These are phyloP conservation scores for Entelurus aequoreus DNA, from an alignment of 2,113 vertebrate species.

Conservation along the genomic window DNA sequence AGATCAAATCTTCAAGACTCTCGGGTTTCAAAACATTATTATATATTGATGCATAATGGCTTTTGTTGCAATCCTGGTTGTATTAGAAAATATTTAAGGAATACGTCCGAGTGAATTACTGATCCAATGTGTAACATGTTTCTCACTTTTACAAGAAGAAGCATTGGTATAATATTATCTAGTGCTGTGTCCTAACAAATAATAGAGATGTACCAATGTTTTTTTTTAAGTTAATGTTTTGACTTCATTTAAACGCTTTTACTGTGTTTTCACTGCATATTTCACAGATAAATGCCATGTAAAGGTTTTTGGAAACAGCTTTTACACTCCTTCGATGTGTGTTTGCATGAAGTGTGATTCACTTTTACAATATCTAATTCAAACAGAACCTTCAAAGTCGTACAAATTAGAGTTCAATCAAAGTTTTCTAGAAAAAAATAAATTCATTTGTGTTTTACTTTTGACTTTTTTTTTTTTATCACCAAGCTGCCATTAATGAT, in stretches of 20 bases:
- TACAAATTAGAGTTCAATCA: too few relatives aligned
- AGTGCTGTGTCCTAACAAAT: too few relatives aligned
- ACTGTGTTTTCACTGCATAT: neutral
- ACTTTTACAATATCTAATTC: too few relatives aligned
- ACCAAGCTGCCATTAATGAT: too few relatives aligned
- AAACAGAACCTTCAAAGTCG: too few relatives aligned
- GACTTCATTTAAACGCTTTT: neutral
- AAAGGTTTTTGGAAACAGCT: too few relatives aligned
- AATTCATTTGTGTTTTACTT: too few relatives aligned
- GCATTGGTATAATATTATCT: neutral
- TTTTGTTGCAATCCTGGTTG: neutral
- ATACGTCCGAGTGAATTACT: neutral
- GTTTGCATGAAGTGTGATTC: too few relatives aligned
- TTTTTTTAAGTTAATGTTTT: neutral
- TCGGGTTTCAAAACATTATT: slow-evolving; percentile 13
- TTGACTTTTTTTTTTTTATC: too few relatives aligned
- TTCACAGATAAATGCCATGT: too few relatives aligned
- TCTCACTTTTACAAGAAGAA: neutral
- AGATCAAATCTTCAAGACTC: slow-evolving; percentile 25
- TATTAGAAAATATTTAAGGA: neutral
- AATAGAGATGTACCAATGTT: neutral
- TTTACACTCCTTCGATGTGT: too few relatives aligned
- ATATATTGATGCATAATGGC: slow-evolving; percentile 12
- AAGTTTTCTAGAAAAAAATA: too few relatives aligned
- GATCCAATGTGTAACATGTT: neutral